Conservation (phyloP, 2,888 invertebrate species). For the Lochmaea crataegi region DNA sequence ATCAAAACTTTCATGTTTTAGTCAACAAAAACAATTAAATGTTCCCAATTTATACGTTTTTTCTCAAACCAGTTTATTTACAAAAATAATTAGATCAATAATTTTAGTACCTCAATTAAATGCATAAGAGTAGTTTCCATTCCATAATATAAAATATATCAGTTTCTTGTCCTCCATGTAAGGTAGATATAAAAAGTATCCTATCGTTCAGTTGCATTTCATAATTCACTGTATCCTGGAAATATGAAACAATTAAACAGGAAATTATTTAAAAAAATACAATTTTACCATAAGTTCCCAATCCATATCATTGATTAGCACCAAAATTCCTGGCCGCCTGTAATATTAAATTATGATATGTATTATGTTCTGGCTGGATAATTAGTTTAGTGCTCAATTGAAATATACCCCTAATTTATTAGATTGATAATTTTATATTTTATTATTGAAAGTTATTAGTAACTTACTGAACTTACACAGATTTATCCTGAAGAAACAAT, state of each 20-base stretch:
- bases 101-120: background rate
- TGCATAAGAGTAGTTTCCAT: background rate
- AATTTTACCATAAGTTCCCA: slow-evolving; percentile 86
- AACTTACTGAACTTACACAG: slow-evolving; percentile 64
- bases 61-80: too few relatives aligned
- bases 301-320: slow-evolving; percentile 93
- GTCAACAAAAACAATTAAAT: too few relatives aligned
- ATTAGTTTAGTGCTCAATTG: too few relatives aligned
- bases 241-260: slow-evolving; percentile 44
- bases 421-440: too few relatives aligned
- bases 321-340: slow-evolving; percentile 72
- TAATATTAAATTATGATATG: background rate
- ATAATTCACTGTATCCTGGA: slow-evolving; percentile 77
- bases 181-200: slow-evolving; percentile 85
- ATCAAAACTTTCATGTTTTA: too few relatives aligned
- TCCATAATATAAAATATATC: background rate
- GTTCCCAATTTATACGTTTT: too few relatives aligned
- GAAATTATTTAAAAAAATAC: slow-evolving; percentile 7
- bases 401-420: too few relatives aligned
- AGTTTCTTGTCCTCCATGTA: slow-evolving; percentile 79
- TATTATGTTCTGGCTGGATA: too few relatives aligned
- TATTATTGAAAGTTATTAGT: too few relatives aligned
- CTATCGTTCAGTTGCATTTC: slow-evolving; percentile 75
- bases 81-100: background rate
- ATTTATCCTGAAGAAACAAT: slow-evolving; percentile 67